Evolutionary conservation across 2,888 invertebrate genomes (phyloP).

Genomic region (Ellobium chinense): DNA sequence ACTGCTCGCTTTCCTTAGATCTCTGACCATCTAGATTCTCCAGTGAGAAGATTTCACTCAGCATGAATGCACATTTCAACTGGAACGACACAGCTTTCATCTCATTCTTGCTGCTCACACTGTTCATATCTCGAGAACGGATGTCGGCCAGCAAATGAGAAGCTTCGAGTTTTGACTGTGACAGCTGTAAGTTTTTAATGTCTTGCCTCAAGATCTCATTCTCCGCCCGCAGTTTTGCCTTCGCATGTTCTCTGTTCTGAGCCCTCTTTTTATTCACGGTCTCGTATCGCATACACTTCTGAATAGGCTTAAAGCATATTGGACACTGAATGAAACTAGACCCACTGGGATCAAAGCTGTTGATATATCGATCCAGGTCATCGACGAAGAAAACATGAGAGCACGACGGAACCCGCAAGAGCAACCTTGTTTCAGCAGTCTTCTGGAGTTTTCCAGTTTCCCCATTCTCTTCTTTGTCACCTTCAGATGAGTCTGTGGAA

Average conservation of each 20-base stretch:
- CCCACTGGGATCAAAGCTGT: conserved; percentile 11
- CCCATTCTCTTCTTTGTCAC: neutral
- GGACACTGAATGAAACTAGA: conserved; percentile 37
- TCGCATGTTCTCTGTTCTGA: neutral
- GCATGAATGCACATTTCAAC: conserved; percentile 21
- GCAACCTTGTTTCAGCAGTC: neutral
- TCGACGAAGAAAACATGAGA: conserved; percentile 40
- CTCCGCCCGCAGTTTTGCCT: neutral
- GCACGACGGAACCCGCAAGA: conserved; percentile 39
- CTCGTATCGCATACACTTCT: conserved; percentile 31
- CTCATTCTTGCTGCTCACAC: neutral
- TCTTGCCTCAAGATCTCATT: neutral
- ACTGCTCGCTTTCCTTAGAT: conserved; percentile 44
- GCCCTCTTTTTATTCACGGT: conserved; percentile 20
- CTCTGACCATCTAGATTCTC: neutral
- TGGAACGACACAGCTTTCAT: conserved; percentile 11
- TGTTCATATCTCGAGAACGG: neutral
- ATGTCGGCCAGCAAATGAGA: neutral
- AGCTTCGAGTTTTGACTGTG: neutral
- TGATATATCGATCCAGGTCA: conserved; percentile 38
- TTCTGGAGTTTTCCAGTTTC: neutral
- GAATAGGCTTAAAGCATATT: conserved; percentile 24
- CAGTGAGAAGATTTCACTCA: neutral
- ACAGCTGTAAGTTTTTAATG: conserved; percentile 58
- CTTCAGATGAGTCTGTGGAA: neutral